Evolutionary conservation across 2,113 vertebrate species (phyloP).

Genomic region (Gorsachius goisagi): DNA sequence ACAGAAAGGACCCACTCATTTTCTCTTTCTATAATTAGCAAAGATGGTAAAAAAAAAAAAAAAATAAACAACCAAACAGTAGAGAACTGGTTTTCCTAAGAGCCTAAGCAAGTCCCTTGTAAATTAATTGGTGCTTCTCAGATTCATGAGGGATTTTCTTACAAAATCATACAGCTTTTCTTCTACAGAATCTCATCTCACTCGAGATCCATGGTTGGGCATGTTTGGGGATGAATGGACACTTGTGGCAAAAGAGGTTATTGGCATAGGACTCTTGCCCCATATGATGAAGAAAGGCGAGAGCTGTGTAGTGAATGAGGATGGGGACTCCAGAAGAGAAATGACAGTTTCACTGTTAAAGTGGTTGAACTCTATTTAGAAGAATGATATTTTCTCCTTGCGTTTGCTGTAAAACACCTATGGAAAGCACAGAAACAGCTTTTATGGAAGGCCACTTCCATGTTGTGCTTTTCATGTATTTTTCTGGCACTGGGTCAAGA

Average conservation of each 20-base stretch:
- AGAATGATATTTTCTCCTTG: background rate
- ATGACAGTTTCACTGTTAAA: background rate
- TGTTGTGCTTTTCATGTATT: background rate
- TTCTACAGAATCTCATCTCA: background rate
- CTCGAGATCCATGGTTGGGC: accelerated
- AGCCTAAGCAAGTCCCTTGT: background rate
- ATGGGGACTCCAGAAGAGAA: background rate
- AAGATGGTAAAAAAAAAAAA: background rate
- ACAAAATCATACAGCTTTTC: background rate
- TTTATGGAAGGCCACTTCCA: background rate
- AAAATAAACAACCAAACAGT: background rate
- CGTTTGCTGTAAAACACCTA: background rate
- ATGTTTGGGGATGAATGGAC: background rate
- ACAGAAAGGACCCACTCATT: background rate
- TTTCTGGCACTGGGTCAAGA: background rate
- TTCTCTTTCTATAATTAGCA: background rate
- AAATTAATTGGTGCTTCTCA: background rate
- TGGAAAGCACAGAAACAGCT: background rate
- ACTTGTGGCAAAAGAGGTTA: background rate
- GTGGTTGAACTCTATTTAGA: background rate
- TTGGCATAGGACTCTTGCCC: background rate
- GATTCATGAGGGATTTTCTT: background rate
- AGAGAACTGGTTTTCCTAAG: background rate
- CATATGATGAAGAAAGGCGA: background rate
- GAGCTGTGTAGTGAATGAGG: background rate